A percentile compares a stretch with the other conserved stretches of the same genome.
These are phyloP conservation scores for Columba janthina DNA, from an alignment of 2,113 vertebrate species.

Conservation along the genomic window DNA sequence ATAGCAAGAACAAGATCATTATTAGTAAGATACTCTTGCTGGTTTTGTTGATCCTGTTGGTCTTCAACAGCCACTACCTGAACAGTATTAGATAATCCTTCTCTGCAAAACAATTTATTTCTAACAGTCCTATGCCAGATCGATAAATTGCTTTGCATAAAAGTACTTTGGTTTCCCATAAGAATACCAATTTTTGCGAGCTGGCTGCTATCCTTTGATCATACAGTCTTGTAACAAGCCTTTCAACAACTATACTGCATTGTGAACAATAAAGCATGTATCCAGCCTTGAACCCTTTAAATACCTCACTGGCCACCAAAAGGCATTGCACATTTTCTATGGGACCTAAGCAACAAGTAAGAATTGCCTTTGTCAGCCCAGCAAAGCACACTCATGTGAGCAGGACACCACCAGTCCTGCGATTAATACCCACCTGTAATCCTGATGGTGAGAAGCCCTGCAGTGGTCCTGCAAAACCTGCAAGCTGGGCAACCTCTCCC, in stretches of 20 bases:
- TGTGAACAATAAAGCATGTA: not conserved
- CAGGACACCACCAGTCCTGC: not conserved
- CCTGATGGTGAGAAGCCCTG: not conserved
- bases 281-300: not conserved
- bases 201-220: not conserved
- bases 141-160: not conserved
- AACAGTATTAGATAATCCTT: not conserved
- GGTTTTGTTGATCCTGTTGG: not conserved
- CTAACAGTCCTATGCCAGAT: not conserved
- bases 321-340: not conserved
- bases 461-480: not conserved
- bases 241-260: not conserved
- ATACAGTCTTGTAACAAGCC: not conserved
- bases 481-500: not conserved
- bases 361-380: not conserved
- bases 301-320: not conserved
- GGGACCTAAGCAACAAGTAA: not conserved
- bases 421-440: not conserved
- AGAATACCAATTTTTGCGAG: not conserved
- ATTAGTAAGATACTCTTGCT: not conserved
- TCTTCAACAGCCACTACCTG: not conserved
- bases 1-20: not conserved
- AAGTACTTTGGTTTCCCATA: not conserved
- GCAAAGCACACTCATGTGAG: not conserved
- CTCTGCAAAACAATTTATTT: not conserved